phyloP scores from a whole-genome alignment of 1,140 invertebrate genomes.

The Lethrus apterus region DNA sequence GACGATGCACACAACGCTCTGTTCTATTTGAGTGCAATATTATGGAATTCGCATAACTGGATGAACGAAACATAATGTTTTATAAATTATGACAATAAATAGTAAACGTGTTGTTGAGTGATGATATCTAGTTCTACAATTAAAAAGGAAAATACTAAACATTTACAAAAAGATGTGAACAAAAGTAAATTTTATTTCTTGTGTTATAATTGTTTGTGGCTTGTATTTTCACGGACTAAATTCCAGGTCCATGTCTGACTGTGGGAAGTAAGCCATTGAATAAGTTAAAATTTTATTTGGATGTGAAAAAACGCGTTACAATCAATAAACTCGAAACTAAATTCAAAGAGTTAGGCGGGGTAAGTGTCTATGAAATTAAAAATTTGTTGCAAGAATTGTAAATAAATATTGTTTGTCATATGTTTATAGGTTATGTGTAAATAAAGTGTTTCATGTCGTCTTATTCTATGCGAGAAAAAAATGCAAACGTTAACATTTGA shows the following conservation, averaged over 20 bases:
- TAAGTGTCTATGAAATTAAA: conserved; percentile 41
- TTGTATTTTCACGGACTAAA: conserved; percentile 16
- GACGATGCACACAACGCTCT: conserved; percentile 11
- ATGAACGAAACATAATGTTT: not conserved
- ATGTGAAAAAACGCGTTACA: conserved; percentile 56
- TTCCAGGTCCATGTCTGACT: no score
- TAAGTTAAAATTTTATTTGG: conserved; percentile 62
- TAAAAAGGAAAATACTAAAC: conserved; percentile 17
- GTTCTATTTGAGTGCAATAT: conserved; percentile 16
- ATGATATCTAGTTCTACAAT: conserved; percentile 22
- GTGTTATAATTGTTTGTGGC: conserved; percentile 13
- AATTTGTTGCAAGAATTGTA: not conserved
- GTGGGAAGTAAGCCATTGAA: conserved; percentile 47
- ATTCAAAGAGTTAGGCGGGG: conserved; percentile 59
- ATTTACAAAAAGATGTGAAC: conserved; percentile 11
- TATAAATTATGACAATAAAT: conserved; percentile 6
- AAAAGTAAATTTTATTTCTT: conserved; percentile 17
- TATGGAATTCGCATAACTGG: conserved; percentile 11
- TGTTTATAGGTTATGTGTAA: no score
- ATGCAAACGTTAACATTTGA: conserved; percentile 6
- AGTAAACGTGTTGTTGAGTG: conserved; percentile 14
- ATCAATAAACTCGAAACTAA: conserved; percentile 53
- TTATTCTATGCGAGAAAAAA: conserved; percentile 1
- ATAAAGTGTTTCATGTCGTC: no score
- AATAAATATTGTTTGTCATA: no score